Evolutionary conservation across 2,113 vertebrate genomes (phyloP), one percentile per base, ranked within the genome.

Genomic region (Rousettus leschenaultii): DNA sequence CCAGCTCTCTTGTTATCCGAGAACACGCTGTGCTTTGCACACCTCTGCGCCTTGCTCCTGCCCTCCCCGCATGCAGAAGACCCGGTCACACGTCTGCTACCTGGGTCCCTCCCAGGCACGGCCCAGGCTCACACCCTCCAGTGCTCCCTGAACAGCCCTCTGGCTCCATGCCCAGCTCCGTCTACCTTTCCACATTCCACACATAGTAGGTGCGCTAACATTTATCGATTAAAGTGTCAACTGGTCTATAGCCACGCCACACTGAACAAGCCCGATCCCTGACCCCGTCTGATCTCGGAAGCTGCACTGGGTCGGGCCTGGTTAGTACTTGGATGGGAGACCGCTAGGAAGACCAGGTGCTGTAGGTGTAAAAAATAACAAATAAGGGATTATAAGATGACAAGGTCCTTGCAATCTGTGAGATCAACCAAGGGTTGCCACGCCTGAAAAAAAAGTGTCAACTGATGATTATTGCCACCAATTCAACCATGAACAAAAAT

Each of bases 81-180:
- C 3, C 19, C 2, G 9, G 7, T 3, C 43, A 22, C 14, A 4
- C 11, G 0, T 38, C 28, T 38, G 26, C 22, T 6, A 59, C 6
- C 48, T 2, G 3, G 6, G 0, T 3, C 10, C 38, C 2, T 22
- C 15, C 40, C 61, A 14, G 12, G 16, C 4, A 8, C 7, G 30
- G 6, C 10, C 18, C 7, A 33, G 73, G 10, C 68, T 71, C 68
- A 35, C 35, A 4, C 19, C 38, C 55, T 33, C 9, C 21, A 33
- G 33, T 8, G 33, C 26, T 26, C 4, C 68, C 15, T 13, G 55
- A 30, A 28, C 12, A 53, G 33, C 0, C 16, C 9, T 4, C 1
- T 4, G 7, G 45, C 21, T 16, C 38, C 38, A 57, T 6, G 35
- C 3, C 43, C 0, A 3, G 12, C 26, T 15, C 18, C 24, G 7